Evolutionary conservation across 2,888 invertebrate genomes (phyloP), one percentile per base, ranked within the genome.

Genomic region (Acronicta aceris): DNA sequence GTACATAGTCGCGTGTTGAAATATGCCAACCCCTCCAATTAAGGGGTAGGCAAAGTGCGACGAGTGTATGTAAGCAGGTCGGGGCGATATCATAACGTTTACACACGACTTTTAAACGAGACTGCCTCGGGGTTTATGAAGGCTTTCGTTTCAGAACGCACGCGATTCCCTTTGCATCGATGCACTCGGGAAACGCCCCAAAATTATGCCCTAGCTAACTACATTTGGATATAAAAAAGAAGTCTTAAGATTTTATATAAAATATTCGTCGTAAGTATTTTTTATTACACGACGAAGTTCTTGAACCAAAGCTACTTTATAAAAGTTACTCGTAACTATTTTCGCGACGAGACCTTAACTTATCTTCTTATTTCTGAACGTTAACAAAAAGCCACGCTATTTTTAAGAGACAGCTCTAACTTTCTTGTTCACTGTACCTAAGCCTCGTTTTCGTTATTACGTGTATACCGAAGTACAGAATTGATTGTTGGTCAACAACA

Each of bases 31-130:
- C 89, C 87, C 91, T 91, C 89, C 92, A 92, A 92, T 93, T 92
- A 93, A 89, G 89, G 87, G 87, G 89, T 85, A 85, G 85, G 89
- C 84, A 88, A 90, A 91, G 89, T 89, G 87, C 90, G 87, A 87
- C 87, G 87, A 91, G 89, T 86, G 86, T 88, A 88, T 87, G 88
- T 88, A 90, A 90, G 90, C 91, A 90, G 88, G 90, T 86, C 87
- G 86, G 59, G 62, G 86, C 89, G 84, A 89, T 89, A 90, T 88
- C 89, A 91, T 88, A 89, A 89, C 87, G 89, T 89, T 91, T 90
- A 89, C 88, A 89, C 81, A 87, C 81, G 87, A 88, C 86, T 90
- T 91, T 89, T 87, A 87, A 89, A 89, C 83, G 87, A 87, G 86
- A 81, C 86, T 82, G 83, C 81, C 81, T 76, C 78, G 63, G 71